Evolutionary conservation across 35 echinoderm and acorn worm species (phyloP).

Genomic region (Ptychodera flava): DNA sequence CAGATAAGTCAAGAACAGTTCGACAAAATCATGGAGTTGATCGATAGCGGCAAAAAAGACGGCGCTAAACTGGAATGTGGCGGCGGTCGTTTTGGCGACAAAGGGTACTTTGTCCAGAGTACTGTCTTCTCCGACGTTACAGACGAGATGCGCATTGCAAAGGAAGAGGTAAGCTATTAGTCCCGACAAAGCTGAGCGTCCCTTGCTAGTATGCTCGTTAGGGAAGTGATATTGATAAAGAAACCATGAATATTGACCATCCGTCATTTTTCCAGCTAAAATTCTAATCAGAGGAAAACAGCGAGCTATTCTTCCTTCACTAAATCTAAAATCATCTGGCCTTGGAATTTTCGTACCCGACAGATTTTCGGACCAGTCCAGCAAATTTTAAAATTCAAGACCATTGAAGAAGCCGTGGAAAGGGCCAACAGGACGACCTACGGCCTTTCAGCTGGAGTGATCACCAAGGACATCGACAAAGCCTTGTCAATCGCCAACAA

Average conservation of each 20-base stretch:
- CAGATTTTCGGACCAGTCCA: conserved; percentile 17
- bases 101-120: conserved; percentile 68
- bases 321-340: too few species aligned
- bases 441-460: neutral
- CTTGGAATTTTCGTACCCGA: too few species aligned
- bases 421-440: conserved; percentile 4
- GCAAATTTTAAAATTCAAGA: conserved; percentile 7
- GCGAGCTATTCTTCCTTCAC: too few species aligned
- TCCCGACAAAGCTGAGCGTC: too few species aligned
- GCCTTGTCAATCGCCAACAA: conserved; percentile 5
- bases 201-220: too few species aligned
- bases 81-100: conserved; percentile 47
- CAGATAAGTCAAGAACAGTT: conserved; percentile 78
- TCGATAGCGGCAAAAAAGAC: conserved; percentile 70
- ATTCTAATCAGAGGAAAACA: too few species aligned
- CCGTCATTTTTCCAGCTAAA: too few species aligned
- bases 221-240: too few species aligned
- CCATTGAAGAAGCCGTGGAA: conserved; percentile 6
- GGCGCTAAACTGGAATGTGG: conserved; percentile 65
- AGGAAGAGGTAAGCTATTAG: conserved; percentile 92
- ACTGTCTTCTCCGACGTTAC: conserved; percentile 85
- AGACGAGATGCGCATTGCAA: conserved; percentile 84
- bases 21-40: conserved; percentile 68
- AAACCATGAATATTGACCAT: too few species aligned
- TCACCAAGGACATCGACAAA: neutral